Base-by-base conservation (phyloP, 2,888 invertebrate genomes). In the Acrobasis consociella region DNA sequence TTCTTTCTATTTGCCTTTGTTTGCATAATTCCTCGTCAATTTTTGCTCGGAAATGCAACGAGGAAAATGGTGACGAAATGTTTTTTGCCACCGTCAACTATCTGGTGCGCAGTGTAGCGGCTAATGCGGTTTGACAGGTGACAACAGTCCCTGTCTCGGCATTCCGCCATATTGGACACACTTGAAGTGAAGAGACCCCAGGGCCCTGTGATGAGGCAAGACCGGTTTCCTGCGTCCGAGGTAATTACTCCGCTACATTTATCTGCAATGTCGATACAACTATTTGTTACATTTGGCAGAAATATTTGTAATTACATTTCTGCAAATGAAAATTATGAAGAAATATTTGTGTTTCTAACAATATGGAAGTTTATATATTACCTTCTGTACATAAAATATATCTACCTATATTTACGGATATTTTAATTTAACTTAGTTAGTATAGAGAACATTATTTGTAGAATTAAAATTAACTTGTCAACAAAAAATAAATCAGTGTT, bases 61-160 rank as follows among this genome's bases (percentile, higher is more conserved):
- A 52, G 52, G 52, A 37, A 49, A 52, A 49, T 49, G 50, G 51
- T 49, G 39, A 64, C 63, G 60, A 64, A 46, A 50, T 62, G 46
- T 46, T 61, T 65, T 52, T 65, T 62, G 61, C 49, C 42, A 22
- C 37, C 37, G 49, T 46, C 22, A 9, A 53, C 52, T 51, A 39
- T 52, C 42, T 17, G 39, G 17, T 63, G 52, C 46, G 53, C 62
- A 63, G 60, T 49, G 67, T 71, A 62, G 63, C 64, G 64, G 65
- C 61, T 72, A 77, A 78, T 73, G 65, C 68, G 69, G 64, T 63
- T 64, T 77, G 81, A 78, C 79, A 80, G 76, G 71, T 77, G 81
- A 76, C 78, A 76, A 71, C 68, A 66, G 69, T 76, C 71, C 64
- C 68, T 67, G 62, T 65, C 67, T 70, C 65, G 59, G 50, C 59